Evolutionary conservation across 2,888 invertebrate genomes (phyloP).

Genomic region (Clivina fossor): DNA sequence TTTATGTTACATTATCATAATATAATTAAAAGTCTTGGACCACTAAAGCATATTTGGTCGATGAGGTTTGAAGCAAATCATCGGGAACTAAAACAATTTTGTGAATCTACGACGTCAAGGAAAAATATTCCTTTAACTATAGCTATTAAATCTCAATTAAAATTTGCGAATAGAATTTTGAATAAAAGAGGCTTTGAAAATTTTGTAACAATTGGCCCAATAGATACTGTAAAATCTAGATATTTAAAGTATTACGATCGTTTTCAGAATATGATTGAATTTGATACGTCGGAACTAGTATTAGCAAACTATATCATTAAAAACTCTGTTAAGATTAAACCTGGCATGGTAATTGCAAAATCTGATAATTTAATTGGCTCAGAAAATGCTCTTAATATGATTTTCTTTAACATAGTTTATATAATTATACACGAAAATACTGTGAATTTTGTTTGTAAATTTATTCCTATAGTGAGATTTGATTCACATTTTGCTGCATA

Average conservation of each 20-base stretch:
- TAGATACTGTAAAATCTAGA: background rate
- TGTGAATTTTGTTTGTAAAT: background rate
- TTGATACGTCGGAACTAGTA: constrained; percentile 1
- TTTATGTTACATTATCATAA: constrained; percentile 24
- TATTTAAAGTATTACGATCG: background rate
- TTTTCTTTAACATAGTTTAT: background rate
- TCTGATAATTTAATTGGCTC: background rate
- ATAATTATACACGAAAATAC: background rate
- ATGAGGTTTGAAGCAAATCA: constrained; percentile 26
- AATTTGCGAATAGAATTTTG: constrained; percentile 18
- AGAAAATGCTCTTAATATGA: background rate
- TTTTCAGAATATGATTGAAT: constrained; percentile 1
- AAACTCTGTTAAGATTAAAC: constrained; percentile 1
- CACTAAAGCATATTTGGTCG: constrained; percentile 12
- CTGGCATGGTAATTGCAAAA: constrained; percentile 3
- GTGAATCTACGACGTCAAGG: constrained; percentile 14
- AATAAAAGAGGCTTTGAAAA: constrained; percentile 13
- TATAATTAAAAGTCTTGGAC: constrained; percentile 22
- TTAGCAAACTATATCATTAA: background rate
- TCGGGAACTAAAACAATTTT: constrained; percentile 22
- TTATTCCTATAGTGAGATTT: too few relatives aligned
- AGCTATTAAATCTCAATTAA: constrained; percentile 23
- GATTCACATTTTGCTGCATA: constrained; percentile 1
- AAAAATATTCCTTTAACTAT: constrained; percentile 21
- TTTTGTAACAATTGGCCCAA: background rate